Conservation (phyloP, 2,113 vertebrate species). For the Vombatus ursinus region DNA sequence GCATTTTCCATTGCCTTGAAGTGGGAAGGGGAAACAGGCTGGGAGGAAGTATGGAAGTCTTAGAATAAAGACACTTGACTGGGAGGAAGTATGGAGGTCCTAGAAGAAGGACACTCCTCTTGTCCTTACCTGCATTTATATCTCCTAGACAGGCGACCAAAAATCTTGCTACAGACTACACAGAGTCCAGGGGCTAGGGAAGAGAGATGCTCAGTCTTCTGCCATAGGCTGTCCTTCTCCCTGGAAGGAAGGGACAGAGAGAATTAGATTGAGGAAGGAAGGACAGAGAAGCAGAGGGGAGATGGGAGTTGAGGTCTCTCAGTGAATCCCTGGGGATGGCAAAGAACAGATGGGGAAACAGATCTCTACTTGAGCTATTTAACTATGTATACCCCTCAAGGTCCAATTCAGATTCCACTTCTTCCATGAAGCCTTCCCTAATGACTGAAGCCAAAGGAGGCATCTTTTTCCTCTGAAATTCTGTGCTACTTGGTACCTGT, state of each 20-base stretch:
- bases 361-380: not conserved
- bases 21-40: not conserved
- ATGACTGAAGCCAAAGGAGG: not conserved
- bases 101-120: not conserved
- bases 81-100: not conserved
- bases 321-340: not conserved
- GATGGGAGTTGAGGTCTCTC: not conserved
- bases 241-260: slow-evolving; percentile 61
- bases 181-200: slow-evolving; percentile 60
- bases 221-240: slow-evolving; percentile 85
- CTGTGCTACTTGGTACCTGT: not conserved
- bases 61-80: too few relatives aligned
- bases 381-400: not conserved
- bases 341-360: not conserved
- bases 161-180: slow-evolving; percentile 77
- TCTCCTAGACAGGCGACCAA: slow-evolving; percentile 79
- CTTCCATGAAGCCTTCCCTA: not conserved
- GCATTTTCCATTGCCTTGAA: not conserved
- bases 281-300: not conserved
- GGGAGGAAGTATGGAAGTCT: not conserved
- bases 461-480: not conserved
- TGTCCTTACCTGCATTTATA: slow-evolving; percentile 83
- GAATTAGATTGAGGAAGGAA: not conserved
- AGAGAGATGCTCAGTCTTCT: slow-evolving; percentile 80
- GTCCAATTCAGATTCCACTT: not conserved